Evolutionary conservation across 1,140 invertebrate genomes (phyloP), one percentile per base, ranked within the genome.

Genomic region (Musca vetustissima): DNA sequence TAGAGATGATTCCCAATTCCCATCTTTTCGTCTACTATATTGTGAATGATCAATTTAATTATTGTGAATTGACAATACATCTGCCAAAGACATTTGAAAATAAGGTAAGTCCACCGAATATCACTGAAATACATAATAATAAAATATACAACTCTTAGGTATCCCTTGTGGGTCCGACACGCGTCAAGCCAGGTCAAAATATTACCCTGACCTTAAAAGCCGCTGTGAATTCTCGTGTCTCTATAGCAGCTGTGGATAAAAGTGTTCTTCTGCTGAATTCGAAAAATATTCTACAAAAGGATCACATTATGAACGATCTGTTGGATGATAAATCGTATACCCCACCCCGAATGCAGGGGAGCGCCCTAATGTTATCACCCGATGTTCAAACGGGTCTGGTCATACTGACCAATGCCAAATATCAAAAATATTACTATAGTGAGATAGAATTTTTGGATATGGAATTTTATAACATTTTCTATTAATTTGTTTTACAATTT

Each of bases 131-230:
- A 11, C 11, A 14, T 49, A 6, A 2, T 14, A 49, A 4, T 19
- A 14, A 49, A 15, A 49, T 49, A 14, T n/a, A 49, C 1, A 15
- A 14, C 17, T 55, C 25, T 24, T 14, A 55, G 52, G 3, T 55
- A 24, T 55, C 52, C 9, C 9, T 55, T 24, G 21, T 14, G 4
- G 52, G 1, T 25, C 52, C 52, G 4, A 25, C 14, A 24, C 14
- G 14, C 8, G 22, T 55, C 6, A 22, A 24, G 25, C 52, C 66
- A n/a, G 66, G 66, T 6, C n/a, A 25, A 6, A 17, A 52, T 7
- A 67, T 67, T 25, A 25, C 25, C n/a, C 15, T 67, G 17, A 52
- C 28, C 6, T 21, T 67, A 3, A 67, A 67, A n/a, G 28, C 24
- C 21, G 13, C n/a, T 11, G 50, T 24, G 15, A 22, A 53, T 47